These are phyloP conservation scores for Hylyphantes graminicola DNA, from an alignment of 1,140 invertebrate species.

Conservation along the genomic window DNA sequence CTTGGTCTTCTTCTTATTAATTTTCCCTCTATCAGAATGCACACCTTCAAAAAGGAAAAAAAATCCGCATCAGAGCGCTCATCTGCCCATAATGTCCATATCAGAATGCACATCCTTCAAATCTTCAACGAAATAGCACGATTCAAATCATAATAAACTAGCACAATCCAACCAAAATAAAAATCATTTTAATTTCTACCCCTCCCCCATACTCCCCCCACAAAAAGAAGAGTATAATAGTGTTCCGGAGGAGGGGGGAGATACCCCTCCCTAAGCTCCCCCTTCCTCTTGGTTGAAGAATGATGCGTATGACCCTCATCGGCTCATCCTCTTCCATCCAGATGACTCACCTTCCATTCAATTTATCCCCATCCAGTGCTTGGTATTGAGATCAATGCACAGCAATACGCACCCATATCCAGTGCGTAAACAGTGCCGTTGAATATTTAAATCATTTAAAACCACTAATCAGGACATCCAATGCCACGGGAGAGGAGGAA, in stretches of 20 bases:
- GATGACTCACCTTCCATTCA: constrained; percentile 54
- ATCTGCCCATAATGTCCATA: too few relatives aligned
- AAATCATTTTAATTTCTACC: too few relatives aligned
- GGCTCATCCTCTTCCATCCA: not conserved
- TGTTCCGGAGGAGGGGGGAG: constrained; percentile 25
- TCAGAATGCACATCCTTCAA: too few relatives aligned
- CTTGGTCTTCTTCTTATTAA: too few relatives aligned
- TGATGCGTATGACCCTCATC: constrained; percentile 2
- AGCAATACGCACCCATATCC: not conserved
- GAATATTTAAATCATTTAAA: constrained; percentile 60
- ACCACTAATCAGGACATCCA: constrained; percentile 53
- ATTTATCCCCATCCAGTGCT: constrained; percentile 47
- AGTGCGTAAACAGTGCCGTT: constrained; percentile 51
- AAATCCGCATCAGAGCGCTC: too few relatives aligned
- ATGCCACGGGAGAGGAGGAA: not conserved
- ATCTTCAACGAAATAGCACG: too few relatives aligned
- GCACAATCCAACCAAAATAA: too few relatives aligned
- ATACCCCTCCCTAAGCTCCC: constrained; percentile 8
- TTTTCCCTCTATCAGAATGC: too few relatives aligned
- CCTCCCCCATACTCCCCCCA: too few relatives aligned
- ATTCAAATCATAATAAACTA: too few relatives aligned
- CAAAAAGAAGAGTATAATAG: constrained; percentile 27
- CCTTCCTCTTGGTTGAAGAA: constrained; percentile 25
- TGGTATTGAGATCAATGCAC: constrained; percentile 6
- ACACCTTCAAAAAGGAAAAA: too few relatives aligned